Evolutionary conservation across 2,888 invertebrate species (phyloP).

Genomic region (Drosophila infuscata): DNA sequence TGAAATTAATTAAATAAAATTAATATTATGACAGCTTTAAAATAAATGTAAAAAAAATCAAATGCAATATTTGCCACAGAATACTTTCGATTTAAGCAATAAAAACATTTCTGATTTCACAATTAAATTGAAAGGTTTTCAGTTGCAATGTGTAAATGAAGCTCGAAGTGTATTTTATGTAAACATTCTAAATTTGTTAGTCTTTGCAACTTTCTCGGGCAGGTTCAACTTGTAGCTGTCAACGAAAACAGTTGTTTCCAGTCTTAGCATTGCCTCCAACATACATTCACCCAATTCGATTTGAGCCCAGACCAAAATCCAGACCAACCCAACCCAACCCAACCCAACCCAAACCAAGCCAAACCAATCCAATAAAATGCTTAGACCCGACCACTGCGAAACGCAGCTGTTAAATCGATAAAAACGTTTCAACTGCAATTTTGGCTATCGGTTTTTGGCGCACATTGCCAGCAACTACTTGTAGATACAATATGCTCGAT

Average conservation of each 20-base stretch:
- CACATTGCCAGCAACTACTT: conserved; percentile 52
- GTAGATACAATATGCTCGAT: conserved; percentile 65
- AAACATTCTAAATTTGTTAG: not conserved
- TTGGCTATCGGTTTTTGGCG: conserved; percentile 55
- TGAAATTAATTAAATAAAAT: conserved; percentile 51
- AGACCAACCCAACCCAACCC: conserved; percentile 8
- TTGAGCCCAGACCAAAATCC: not conserved
- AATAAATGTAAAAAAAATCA: not conserved
- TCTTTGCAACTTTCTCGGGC: not conserved
- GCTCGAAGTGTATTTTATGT: not conserved
- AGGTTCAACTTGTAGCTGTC: conserved; percentile 10
- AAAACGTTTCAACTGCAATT: conserved; percentile 70
- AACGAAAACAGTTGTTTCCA: not conserved
- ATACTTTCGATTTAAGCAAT: not conserved
- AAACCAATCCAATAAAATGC: not conserved
- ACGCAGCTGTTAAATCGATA: conserved; percentile 75
- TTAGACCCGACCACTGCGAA: conserved; percentile 2
- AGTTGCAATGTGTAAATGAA: not conserved
- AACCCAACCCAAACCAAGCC: not conserved
- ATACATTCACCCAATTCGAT: conserved; percentile 5
- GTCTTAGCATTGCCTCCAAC: not conserved
- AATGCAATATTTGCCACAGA: not conserved
- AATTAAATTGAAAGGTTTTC: not conserved
- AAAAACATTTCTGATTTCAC: not conserved
- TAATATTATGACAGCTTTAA: not conserved